Evolutionary conservation across 2,888 invertebrate genomes (phyloP), one percentile per base, ranked within the genome.

Genomic region (Sarcophaga carnaria): DNA sequence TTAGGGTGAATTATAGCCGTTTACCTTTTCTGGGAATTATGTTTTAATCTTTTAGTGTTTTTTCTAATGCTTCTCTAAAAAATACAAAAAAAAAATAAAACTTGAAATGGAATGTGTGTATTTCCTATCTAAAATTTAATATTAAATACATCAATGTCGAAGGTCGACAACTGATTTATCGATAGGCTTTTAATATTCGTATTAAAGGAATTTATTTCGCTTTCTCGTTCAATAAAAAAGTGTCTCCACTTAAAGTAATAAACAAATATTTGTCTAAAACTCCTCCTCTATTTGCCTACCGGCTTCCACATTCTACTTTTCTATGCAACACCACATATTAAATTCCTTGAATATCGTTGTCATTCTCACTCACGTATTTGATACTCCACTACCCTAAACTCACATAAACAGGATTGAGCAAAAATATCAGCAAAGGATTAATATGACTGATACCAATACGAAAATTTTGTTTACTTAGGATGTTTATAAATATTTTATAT

Each of bases 391-490:
- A 37, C 37, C 37, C 8, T 10, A 37, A 74, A 49, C 12, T 22
- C 11, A 69, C n/a, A 69, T 12, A 12, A 45, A 49, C 6, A 6
- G n/a, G 20, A 27, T 27, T 27, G 11, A 20, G 71, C 37, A 64
- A 77, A 22, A 27, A 59, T 70, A 80, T 47, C 66, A 84, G 71
- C 71, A 82, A 84, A 82, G 79, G 81, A 87, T 84, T 87, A 87
- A 82, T 80, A 79, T 79, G 64, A 84, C 62, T 79, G 81, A 82
- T 82, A 84, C 84, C 59, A 79, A 82, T 75, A 81, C n/a, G 8
- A 76, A 72, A 70, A 83, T 76, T 84, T 76, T 84, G 76, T 87
- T 87, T 84, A 84, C 69, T 84, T 87, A 84, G 84, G 81, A 84
- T 82, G 45, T 66, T 74, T 67, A 69, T 22, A 70, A 62, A 60